These are phyloP conservation scores for Andricus quercusramuli DNA, from an alignment of 2,888 invertebrate species.

Conservation along the genomic window DNA sequence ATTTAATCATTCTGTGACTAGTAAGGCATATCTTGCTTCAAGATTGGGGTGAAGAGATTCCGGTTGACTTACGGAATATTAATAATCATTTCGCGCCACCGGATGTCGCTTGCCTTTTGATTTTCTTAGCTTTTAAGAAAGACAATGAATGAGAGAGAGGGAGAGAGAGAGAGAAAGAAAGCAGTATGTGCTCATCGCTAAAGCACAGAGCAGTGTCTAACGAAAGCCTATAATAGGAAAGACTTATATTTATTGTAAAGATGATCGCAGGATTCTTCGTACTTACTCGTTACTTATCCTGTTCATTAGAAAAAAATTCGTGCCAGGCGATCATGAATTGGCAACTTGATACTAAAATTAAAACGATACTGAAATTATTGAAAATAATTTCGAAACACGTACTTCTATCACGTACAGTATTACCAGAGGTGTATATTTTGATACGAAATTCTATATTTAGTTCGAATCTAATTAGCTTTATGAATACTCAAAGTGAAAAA, in stretches of 20 bases:
- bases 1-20: conserved; percentile 4
- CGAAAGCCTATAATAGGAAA: conserved; percentile 42
- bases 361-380: background rate
- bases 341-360: background rate
- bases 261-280: conserved; percentile 32
- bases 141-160: conserved; percentile 45
- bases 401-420: conserved; percentile 17
- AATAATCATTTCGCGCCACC: conserved; percentile 19
- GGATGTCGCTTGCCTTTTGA: conserved; percentile 37
- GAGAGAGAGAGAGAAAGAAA: conserved; percentile 32
- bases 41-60: conserved; percentile 6
- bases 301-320: conserved; percentile 30
- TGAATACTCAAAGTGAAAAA: conserved; percentile 2
- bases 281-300: conserved; percentile 30
- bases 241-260: conserved; percentile 38
- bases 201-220: conserved; percentile 31
- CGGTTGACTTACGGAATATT: conserved; percentile 1
- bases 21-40: conserved; percentile 3
- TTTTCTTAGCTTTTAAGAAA: conserved; percentile 44
- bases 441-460: conserved; percentile 12
- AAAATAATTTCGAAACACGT: conserved; percentile 19
- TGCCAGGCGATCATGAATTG: conserved; percentile 25
- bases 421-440: background rate
- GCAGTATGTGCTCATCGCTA: no score
- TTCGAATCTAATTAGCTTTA: conserved; percentile 17